A percentile compares a stretch with the other conserved stretches of the same genome.
These are phyloP conservation scores for Erynnis tages DNA, from an alignment of 2,888 invertebrate species.

Conservation along the genomic window DNA sequence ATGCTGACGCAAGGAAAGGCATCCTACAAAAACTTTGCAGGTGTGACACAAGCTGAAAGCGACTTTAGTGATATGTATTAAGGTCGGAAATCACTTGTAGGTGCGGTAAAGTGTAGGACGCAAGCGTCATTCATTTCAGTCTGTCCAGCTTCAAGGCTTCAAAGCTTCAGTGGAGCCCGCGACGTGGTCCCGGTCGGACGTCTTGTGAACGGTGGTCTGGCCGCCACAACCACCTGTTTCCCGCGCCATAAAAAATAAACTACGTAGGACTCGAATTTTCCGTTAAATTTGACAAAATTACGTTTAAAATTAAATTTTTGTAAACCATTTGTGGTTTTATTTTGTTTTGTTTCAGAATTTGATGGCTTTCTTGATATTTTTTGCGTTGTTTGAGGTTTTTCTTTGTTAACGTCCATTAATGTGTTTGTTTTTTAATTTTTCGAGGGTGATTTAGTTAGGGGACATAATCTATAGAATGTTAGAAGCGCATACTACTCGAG, in stretches of 20 bases:
- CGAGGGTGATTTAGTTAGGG: background rate
- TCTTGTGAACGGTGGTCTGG: background rate
- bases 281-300: too few relatives aligned
- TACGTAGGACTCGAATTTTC: background rate
- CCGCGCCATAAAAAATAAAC: slow-evolving; percentile 9
- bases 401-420: background rate
- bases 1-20: background rate
- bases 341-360: background rate
- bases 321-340: background rate
- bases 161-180: background rate
- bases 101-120: background rate
- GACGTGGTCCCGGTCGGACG: background rate
- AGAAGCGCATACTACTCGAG: slow-evolving; percentile 4
- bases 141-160: background rate
- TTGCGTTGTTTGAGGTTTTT: background rate
- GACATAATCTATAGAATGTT: background rate
- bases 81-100: background rate
- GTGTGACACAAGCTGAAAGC: background rate
- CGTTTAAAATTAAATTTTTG: too few relatives aligned
- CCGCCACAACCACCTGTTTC: slow-evolving; percentile 1
- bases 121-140: slow-evolving; percentile 4
- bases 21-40: slow-evolving; percentile 4
- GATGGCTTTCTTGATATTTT: background rate
- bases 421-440: background rate
- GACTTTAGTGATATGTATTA: background rate